Evolutionary conservation across 2,888 invertebrate genomes (phyloP).

Genomic region (Drosophila aldrichi): DNA sequence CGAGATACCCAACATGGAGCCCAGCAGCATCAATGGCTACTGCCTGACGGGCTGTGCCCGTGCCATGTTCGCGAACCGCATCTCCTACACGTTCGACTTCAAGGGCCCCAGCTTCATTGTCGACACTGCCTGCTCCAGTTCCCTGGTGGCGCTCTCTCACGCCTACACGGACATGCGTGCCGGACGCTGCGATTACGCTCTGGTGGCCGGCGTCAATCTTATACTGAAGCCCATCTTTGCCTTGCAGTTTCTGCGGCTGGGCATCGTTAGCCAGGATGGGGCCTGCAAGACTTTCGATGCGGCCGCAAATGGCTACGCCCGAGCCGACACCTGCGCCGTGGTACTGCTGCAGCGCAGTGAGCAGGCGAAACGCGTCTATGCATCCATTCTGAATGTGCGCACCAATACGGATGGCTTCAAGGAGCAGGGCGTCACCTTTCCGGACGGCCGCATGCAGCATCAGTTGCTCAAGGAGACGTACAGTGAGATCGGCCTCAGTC

Average conservation of each 20-base stretch:
- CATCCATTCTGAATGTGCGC: slow-evolving; percentile 94
- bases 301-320: slow-evolving; percentile 95
- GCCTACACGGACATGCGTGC: slow-evolving; percentile 92
- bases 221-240: slow-evolving; percentile 96
- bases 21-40: slow-evolving; percentile 95
- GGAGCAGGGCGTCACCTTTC: slow-evolving; percentile 95
- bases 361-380: slow-evolving; percentile 92
- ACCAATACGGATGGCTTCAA: slow-evolving; percentile 97
- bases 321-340: slow-evolving; percentile 95
- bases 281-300: slow-evolving; percentile 97
- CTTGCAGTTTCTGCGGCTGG: slow-evolving; percentile 96
- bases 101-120: slow-evolving; percentile 98
- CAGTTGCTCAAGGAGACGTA: slow-evolving; percentile 94
- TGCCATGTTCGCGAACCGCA: slow-evolving; percentile 98
- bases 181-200: slow-evolving; percentile 96
- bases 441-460: slow-evolving; percentile 92
- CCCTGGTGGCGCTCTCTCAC: slow-evolving; percentile 95
- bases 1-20: slow-evolving; percentile 91
- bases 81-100: slow-evolving; percentile 98
- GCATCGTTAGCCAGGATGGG: slow-evolving; percentile 95
- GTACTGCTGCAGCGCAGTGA: slow-evolving; percentile 92
- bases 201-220: slow-evolving; percentile 96
- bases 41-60: slow-evolving; percentile 96
- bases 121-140: slow-evolving; percentile 99
- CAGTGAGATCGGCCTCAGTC: slow-evolving; percentile 92